Percentiles rank a stretch among this genome's conserved stretches.
Conservation (phyloP, 2,797 vertebrate species). For the Cynodonichthys magdalenae region DNA sequence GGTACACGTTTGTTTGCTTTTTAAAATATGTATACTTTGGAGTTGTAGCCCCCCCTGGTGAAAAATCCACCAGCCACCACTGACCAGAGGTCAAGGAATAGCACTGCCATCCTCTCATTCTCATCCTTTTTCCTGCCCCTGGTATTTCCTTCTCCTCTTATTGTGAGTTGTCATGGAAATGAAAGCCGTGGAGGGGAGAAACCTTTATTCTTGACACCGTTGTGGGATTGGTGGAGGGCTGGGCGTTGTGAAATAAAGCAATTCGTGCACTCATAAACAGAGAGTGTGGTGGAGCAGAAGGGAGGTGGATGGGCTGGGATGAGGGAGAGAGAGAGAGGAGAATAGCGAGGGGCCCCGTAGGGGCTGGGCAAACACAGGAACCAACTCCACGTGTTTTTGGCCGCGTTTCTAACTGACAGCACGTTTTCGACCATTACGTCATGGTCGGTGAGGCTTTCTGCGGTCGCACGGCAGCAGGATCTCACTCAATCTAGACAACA, state of each 20-base stretch:
- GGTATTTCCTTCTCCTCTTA: conserved; percentile 41
- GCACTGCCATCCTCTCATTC: conserved; percentile 66
- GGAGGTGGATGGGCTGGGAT: conserved; percentile 46
- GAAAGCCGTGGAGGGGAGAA: conserved; percentile 58
- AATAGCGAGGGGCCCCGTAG: conserved; percentile 65
- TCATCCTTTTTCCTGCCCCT: conserved; percentile 45
- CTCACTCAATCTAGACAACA: conserved; percentile 47
- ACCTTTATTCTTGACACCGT: conserved; percentile 68
- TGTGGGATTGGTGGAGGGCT: conserved; percentile 58
- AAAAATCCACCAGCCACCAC: too few relatives aligned
- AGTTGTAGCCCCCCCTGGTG: too few relatives aligned
- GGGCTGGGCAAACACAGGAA: conserved; percentile 54
- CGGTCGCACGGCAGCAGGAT: conserved; percentile 48
- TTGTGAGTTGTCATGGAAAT: conserved; percentile 83
- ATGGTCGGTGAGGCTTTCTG: conserved; percentile 54
- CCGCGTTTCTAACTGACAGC: conserved; percentile 59
- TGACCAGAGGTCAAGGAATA: conserved; percentile 58
- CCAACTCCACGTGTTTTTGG: conserved; percentile 71
- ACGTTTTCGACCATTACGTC: conserved; percentile 68
- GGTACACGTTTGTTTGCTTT: too few relatives aligned
- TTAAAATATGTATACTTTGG: too few relatives aligned
- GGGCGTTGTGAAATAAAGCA: conserved; percentile 68
- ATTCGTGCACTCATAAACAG: conserved; percentile 75
- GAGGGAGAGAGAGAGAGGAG: conserved; percentile 43
- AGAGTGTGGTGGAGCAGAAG: conserved; percentile 73